Evolutionary conservation across 1,140 invertebrate genomes (phyloP).

Genomic region (Chlorops oryzae): DNA sequence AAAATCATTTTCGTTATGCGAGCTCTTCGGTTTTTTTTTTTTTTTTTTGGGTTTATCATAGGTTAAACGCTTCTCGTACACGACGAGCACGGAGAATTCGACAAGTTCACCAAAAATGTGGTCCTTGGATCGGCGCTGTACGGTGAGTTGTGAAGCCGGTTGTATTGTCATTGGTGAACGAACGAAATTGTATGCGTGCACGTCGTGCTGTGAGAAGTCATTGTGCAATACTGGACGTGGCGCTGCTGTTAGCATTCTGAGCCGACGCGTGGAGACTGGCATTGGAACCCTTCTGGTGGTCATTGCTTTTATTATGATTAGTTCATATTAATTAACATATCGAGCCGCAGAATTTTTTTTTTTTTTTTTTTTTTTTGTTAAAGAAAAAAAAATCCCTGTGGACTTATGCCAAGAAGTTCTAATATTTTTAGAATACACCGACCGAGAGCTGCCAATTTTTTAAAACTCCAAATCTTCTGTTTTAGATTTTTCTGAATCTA

Average conservation of each 20-base stretch:
- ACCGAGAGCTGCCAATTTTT: no score
- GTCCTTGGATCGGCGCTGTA: constrained; percentile 75
- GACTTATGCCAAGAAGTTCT: no score
- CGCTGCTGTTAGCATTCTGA: constrained; percentile 27
- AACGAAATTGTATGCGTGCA: constrained; percentile 77
- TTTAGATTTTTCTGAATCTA: no score
- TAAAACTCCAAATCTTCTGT: no score
- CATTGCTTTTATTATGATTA: no score
- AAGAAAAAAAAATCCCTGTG: no score
- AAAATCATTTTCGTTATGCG: background rate
- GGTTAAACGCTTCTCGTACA: constrained; percentile 78
- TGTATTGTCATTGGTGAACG: constrained; percentile 81
- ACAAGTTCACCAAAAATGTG: constrained; percentile 69
- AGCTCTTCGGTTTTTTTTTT: background rate
- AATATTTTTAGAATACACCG: no score
- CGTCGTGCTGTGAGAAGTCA: constrained; percentile 70
- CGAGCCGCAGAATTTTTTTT: no score
- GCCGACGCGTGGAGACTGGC: constrained; percentile 35
- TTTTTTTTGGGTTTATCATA: constrained; percentile 42
- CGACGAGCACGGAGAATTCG: constrained; percentile 72
- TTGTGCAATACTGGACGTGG: constrained; percentile 65
- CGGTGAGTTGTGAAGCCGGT: constrained; percentile 72
- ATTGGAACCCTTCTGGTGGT: constrained; percentile 29
- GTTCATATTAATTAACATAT: no score
- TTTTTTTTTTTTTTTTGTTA: no score